Evolutionary conservation across 1,140 invertebrate species (phyloP).

Genomic region (Leptinotarsa defecta): DNA sequence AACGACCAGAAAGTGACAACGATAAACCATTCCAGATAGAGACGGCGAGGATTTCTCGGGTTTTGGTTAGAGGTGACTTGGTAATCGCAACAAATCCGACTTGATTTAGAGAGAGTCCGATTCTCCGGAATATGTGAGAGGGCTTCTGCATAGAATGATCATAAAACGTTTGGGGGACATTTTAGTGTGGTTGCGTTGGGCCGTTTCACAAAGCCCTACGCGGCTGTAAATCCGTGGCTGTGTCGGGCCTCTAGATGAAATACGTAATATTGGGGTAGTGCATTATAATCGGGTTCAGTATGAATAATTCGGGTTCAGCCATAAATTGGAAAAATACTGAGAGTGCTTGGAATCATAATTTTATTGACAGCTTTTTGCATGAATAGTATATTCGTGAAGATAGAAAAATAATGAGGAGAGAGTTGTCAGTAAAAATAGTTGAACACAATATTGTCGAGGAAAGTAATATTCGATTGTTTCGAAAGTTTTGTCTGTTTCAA

Average conservation of each 20-base stretch:
- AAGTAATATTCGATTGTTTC: too few relatives aligned
- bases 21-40: constrained; percentile 14
- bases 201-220: constrained; percentile 41
- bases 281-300: constrained; percentile 8
- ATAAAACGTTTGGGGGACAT: constrained; percentile 41
- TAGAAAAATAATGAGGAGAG: too few relatives aligned
- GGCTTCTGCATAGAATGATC: constrained; percentile 43
- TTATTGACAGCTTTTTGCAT: too few relatives aligned
- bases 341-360: too few relatives aligned
- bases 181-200: constrained; percentile 37
- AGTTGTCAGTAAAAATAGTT: too few relatives aligned
- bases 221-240: constrained; percentile 44
- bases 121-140: constrained; percentile 37
- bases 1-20: constrained; percentile 16
- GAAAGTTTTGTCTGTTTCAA: too few relatives aligned
- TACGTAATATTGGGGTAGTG: neutral
- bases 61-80: constrained; percentile 35
- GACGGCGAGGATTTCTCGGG: constrained; percentile 22
- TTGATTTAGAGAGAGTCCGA: constrained; percentile 40
- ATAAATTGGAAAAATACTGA: neutral
- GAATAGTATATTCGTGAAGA: too few relatives aligned
- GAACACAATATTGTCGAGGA: too few relatives aligned
- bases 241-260: constrained; percentile 29
- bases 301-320: neutral
- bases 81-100: constrained; percentile 41